A percentile compares a stretch with the other conserved stretches of the same genome.
Evolutionary conservation across 2,113 vertebrate species (phyloP).

Genomic region (Hemibagrus wyckioides): DNA sequence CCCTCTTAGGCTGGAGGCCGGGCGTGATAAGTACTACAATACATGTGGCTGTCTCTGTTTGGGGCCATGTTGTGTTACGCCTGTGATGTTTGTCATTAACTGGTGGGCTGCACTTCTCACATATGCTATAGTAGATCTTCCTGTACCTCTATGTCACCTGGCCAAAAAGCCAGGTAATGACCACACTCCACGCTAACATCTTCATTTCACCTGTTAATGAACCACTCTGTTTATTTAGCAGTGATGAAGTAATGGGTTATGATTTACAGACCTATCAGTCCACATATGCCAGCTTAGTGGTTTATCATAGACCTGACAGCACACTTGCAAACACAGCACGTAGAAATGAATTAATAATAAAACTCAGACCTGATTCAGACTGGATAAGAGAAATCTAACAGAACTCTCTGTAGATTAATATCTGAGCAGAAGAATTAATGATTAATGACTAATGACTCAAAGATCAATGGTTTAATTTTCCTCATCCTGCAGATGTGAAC

Average conservation of each 20-base stretch:
- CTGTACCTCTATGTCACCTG: slow-evolving; percentile 94
- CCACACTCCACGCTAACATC: neutral
- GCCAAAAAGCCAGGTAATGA: slow-evolving; percentile 94
- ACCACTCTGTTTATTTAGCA: neutral
- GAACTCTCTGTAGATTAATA: neutral
- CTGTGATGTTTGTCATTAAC: slow-evolving; percentile 99
- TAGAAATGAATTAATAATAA: neutral
- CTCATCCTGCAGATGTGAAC: slow-evolving; percentile 83
- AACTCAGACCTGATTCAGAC: no score
- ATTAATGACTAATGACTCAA: no score
- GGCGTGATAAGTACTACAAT: slow-evolving; percentile 94
- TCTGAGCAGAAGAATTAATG: neutral
- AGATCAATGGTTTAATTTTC: neutral
- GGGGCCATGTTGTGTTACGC: slow-evolving; percentile 92
- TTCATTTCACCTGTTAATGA: neutral
- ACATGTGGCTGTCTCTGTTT: slow-evolving; percentile 95
- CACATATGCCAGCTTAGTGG: neutral
- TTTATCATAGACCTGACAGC: neutral
- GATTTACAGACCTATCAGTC: neutral
- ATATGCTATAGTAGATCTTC: slow-evolving; percentile 89
- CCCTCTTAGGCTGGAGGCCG: slow-evolving; percentile 89
- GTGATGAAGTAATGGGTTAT: no score
- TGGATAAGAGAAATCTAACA: neutral
- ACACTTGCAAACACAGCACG: no score
- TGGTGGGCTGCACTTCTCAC: slow-evolving; percentile 98